Base-by-base conservation (phyloP, 2,888 invertebrate species). In the Pollenia griseotomentosa region DNA sequence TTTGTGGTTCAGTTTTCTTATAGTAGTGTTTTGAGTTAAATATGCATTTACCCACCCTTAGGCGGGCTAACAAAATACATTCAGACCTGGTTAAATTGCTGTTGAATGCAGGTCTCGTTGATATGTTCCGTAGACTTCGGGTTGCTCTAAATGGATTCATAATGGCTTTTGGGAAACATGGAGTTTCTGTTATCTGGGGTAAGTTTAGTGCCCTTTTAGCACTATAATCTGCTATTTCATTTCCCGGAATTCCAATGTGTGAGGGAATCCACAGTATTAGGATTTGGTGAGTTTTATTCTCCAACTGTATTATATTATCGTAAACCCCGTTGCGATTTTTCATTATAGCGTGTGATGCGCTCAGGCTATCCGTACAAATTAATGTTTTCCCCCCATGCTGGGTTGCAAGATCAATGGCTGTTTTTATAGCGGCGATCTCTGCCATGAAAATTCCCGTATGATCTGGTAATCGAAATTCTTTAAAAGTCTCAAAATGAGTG, bases 251-350 rank as follows among this genome's bases (percentile, higher is more conserved):
- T 19, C 33, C 10, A 59, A 40, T 74, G n/a, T 74, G 51, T 3
- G 63, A 48, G 8, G 61, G 74, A 51, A 63, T 61, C 74, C 74
- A 74, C 9, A 73, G 14, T 12, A 73, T 44, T n/a, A n/a, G n/a
- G n/a, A n/a, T n/a, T n/a, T n/a, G n/a, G n/a, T n/a, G n/a, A n/a
- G n/a, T n/a, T n/a, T n/a, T n/a, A n/a, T n/a, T 19, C 19, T 19
- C 19, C 19, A 19, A 19, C 19, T 19, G 19, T 19, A 19, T 19
- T 19, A 19, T 19, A 19, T 19, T 19, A 19, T 19, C 19, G 19
- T 19, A 19, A 19, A 19, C 19, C 1, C 10, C 11, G 11, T 46
- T 46, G 12, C n/a, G 55, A 19, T 16, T 55, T 48, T 42, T 33
- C 10, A 6, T 16, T n/a, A 7, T 9, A 6, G 6, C 11, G 4